A percentile compares a stretch with the other conserved stretches of the same genome.
phyloP scores from a whole-genome alignment of 2,888 invertebrate genomes.

The Rhagonycha lutea region DNA sequence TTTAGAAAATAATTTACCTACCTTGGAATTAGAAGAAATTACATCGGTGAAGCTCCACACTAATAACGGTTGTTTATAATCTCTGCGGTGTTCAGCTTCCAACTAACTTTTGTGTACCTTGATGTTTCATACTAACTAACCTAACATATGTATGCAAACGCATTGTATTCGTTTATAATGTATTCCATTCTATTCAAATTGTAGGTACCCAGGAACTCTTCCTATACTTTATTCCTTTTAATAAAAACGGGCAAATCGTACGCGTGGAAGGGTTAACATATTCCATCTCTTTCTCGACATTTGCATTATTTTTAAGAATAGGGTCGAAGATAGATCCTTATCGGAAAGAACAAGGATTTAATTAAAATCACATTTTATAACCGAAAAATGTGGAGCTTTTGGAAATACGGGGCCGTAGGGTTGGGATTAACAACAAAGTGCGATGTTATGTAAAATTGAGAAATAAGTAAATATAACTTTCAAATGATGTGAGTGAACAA shows the following conservation, averaged over 20 bases:
- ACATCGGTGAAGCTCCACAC: neutral
- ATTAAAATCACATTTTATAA: neutral
- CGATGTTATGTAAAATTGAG: neutral
- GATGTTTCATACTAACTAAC: constrained; percentile 40
- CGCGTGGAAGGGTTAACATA: constrained; percentile 29
- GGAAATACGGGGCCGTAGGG: neutral
- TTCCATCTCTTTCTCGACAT: constrained; percentile 39
- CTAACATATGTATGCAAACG: constrained; percentile 50
- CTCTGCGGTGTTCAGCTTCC: constrained; percentile 28
- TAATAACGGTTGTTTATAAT: constrained; percentile 1
- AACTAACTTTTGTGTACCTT: constrained; percentile 34
- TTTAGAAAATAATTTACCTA: neutral
- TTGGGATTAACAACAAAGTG: neutral
- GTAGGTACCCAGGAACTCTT: constrained; percentile 45
- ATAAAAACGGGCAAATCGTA: constrained; percentile 23
- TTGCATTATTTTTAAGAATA: constrained; percentile 35
- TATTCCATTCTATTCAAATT: constrained; percentile 49
- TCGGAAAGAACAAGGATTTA: neutral
- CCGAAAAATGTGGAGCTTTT: neutral
- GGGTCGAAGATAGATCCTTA: constrained; percentile 32
- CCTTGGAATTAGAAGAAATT: neutral
- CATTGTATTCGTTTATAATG: constrained; percentile 48
- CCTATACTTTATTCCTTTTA: constrained; percentile 50
- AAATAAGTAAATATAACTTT: neutral
- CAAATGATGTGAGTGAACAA: neutral